Conservation (phyloP, 2,888 invertebrate genomes). For the Mechanitis mazaeus region DNA sequence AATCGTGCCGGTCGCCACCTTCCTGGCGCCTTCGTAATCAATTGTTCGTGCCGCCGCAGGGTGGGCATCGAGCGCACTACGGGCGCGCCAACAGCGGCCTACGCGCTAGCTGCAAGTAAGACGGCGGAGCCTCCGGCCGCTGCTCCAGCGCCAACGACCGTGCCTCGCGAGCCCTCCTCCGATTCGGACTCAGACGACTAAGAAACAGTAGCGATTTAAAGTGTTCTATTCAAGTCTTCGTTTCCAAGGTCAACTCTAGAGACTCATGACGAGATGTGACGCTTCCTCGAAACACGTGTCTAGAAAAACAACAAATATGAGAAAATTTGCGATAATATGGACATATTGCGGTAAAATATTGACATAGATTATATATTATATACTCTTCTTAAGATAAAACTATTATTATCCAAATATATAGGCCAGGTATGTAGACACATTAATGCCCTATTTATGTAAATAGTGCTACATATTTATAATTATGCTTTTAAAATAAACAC, state of each 20-base stretch:
- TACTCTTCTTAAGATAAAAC: too few species aligned
- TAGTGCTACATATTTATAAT: background rate
- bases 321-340: too few species aligned
- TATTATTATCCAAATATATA: background rate
- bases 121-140: conserved; percentile 34
- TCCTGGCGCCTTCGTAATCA: background rate
- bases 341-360: too few species aligned
- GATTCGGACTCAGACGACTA: conserved; percentile 65
- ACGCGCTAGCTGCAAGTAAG: conserved; percentile 49
- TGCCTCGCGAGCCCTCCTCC: conserved; percentile 56
- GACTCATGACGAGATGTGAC: too few species aligned
- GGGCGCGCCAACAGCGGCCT: conserved; percentile 58
- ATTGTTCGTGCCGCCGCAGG: conserved; percentile 36
- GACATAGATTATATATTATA: too few species aligned
- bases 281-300: too few species aligned
- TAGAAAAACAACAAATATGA: too few species aligned
- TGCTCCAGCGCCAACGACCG: conserved; percentile 34
- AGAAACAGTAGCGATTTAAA: background rate
- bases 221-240: background rate
- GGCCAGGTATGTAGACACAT: too few species aligned
- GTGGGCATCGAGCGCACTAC: conserved; percentile 92
- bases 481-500: too few species aligned
- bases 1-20: background rate
- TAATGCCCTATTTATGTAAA: conserved; percentile 1
- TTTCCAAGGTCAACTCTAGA: background rate